Evolutionary conservation across 1,140 invertebrate genomes (phyloP), one percentile per base, ranked within the genome.

Genomic region (Tetramorium alpestre): DNA sequence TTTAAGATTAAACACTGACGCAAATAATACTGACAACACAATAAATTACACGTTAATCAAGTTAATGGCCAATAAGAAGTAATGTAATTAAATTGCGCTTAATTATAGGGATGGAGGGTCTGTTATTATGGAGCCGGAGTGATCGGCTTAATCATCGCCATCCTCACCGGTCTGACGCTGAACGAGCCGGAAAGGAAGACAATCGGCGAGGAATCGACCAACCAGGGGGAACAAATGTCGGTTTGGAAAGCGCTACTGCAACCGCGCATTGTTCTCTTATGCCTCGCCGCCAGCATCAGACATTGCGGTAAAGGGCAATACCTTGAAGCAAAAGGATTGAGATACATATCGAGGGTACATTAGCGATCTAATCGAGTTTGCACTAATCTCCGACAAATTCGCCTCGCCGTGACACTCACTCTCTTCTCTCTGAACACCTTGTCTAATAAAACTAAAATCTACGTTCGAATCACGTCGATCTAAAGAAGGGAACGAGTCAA

Each of bases 231-330:
- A 41, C 96, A 97, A 88, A 92, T 96, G 10, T 96, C 96, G 3
- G 95, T 97, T 82, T 98, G 97, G 97, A 96, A 96, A 89, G 97
- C 98, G 44, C 96, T 98, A 78, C 93, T 97, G 0, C 97, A 97
- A 90, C 98, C 98, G 0, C 96, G 98, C 44, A 96, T 99, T 76
- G 95, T 99, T 10, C 96, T 98, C 88, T 95, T 99, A 33, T 98
- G 97, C 93, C 92, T 99, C 3, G 98, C 98, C 47, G 98, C 98
- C 16, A 98, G 98, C 65, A 97, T 99, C 80, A 97, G 98, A 92
- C 98, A 99, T 95, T 98, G 98, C 90, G 98, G 97, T 98, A 94
- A 95, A 95, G 95, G 56, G 54, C 67, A 80, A 87, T 87, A 84
- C 77, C 49, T 80, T 87, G 54, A 89, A 60, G 81, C 87, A 25